phyloP scores from a whole-genome alignment of 2,797 vertebrate species.

The Typhlichthys subterraneus region DNA sequence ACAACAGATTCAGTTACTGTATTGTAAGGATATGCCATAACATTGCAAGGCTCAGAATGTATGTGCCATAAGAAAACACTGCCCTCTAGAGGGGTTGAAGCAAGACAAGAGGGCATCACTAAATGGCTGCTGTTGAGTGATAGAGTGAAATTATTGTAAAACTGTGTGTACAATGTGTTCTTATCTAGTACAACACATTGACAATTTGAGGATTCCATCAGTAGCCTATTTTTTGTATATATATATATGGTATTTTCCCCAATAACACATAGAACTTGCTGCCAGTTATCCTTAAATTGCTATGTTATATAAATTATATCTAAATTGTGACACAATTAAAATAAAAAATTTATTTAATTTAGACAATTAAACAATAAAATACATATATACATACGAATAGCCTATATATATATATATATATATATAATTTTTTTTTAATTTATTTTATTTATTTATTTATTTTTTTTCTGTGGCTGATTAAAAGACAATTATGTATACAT shows the following conservation, averaged over 20 bases:
- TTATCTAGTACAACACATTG: slow-evolving; percentile 28
- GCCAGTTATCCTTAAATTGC: slow-evolving; percentile 37
- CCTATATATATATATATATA: slow-evolving; percentile 12
- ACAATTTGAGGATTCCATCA: slow-evolving; percentile 32
- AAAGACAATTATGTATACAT: slow-evolving; percentile 39
- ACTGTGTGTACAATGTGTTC: slow-evolving; percentile 11
- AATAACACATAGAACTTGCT: slow-evolving; percentile 34
- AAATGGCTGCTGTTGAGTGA: slow-evolving; percentile 34
- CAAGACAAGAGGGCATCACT: slow-evolving; percentile 28
- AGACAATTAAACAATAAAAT: too few species aligned
- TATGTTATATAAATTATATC: slow-evolving; percentile 35
- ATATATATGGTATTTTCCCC: slow-evolving; percentile 18
- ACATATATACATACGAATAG: too few species aligned
- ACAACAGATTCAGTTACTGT: slow-evolving; percentile 23
- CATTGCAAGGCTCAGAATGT: slow-evolving; percentile 46
- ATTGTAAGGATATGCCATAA: slow-evolving; percentile 31
- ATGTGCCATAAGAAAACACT: slow-evolving; percentile 60
- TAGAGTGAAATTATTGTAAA: slow-evolving; percentile 9
- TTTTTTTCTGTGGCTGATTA: slow-evolving; percentile 39
- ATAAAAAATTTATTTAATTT: background rate
- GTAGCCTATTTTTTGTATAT: slow-evolving; percentile 13
- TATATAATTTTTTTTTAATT: slow-evolving; percentile 31
- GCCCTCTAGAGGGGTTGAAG: slow-evolving; percentile 52
- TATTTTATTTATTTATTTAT: slow-evolving; percentile 28
- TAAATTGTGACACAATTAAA: slow-evolving; percentile 55